These are phyloP conservation scores for Thera obeliscata DNA, from an alignment of 2,888 invertebrate species.

Conservation along the genomic window DNA sequence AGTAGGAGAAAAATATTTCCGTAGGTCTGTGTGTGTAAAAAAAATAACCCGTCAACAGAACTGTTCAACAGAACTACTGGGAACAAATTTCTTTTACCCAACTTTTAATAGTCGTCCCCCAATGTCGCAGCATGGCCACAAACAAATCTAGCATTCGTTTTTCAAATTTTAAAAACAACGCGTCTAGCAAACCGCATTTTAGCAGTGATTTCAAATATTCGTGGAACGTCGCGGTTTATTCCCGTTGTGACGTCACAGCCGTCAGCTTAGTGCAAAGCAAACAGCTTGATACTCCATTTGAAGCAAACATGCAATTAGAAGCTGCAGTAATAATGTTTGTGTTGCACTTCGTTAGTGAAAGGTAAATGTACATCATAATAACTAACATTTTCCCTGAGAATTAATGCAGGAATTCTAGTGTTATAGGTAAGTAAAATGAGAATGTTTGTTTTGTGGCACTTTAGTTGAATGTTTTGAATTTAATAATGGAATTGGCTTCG, in stretches of 20 bases:
- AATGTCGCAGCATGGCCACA: not conserved
- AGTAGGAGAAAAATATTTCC: too few relatives aligned
- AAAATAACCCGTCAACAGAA: too few relatives aligned
- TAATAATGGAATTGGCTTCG: not conserved
- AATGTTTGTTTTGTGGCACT: not conserved
- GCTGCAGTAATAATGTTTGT: slow-evolving; percentile 54
- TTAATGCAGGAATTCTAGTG: slow-evolving; percentile 1
- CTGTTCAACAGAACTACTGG: too few relatives aligned
- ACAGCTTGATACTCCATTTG: slow-evolving; percentile 54
- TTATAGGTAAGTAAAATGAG: not conserved
- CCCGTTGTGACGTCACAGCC: slow-evolving; percentile 17
- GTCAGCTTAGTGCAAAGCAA: slow-evolving; percentile 43
- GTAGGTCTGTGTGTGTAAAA: too few relatives aligned
- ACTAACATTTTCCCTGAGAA: slow-evolving; percentile 16
- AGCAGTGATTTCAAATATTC: slow-evolving; percentile 11
- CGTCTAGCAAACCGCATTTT: not conserved
- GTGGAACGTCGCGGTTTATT: slow-evolving; percentile 15
- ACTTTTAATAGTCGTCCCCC: too few relatives aligned
- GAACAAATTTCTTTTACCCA: too few relatives aligned
- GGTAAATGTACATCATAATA: slow-evolving; percentile 26
- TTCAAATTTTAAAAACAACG: not conserved
- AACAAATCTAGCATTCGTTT: not conserved
- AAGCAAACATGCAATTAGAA: slow-evolving; percentile 61
- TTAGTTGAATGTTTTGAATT: not conserved
- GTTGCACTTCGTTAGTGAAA: slow-evolving; percentile 41